phyloP scores from a whole-genome alignment of 2,888 invertebrate species.

The Synanthedon vespiformis region DNA sequence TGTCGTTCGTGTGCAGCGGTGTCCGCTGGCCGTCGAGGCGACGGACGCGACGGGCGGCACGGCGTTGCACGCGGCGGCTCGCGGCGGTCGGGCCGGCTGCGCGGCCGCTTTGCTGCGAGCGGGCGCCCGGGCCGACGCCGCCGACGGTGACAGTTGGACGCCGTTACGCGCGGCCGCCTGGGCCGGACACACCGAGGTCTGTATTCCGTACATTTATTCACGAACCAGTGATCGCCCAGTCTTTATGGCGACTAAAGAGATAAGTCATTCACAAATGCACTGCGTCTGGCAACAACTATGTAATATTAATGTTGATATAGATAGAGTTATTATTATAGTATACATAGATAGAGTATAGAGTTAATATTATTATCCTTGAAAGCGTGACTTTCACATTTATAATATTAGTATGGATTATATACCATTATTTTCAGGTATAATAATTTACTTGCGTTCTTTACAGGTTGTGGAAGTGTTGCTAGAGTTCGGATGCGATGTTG shows the following conservation, averaged over 20 bases:
- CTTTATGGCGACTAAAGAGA: too few relatives aligned
- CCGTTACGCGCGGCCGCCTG: conserved; percentile 92
- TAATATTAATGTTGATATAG: too few relatives aligned
- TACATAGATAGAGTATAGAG: too few relatives aligned
- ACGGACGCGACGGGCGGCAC: conserved; percentile 86
- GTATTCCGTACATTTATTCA: background rate
- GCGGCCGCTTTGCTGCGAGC: conserved; percentile 86
- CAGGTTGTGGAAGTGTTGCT: conserved; percentile 85
- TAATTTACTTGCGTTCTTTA: too few relatives aligned
- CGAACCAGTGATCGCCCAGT: too few relatives aligned
- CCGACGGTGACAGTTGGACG: conserved; percentile 88
- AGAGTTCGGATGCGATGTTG: conserved; percentile 83
- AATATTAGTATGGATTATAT: too few relatives aligned
- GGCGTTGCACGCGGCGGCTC: conserved; percentile 86
- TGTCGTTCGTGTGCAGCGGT: conserved; percentile 42
- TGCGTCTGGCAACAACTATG: too few relatives aligned
- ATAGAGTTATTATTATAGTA: too few relatives aligned
- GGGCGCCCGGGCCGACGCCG: conserved; percentile 88
- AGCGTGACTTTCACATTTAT: too few relatives aligned
- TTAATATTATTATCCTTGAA: too few relatives aligned
- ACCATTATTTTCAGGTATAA: too few relatives aligned
- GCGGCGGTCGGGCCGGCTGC: conserved; percentile 81
- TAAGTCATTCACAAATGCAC: too few relatives aligned
- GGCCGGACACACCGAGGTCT: conserved; percentile 91
- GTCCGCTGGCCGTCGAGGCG: conserved; percentile 68